Conservation (phyloP, 2,797 vertebrate species). For the Yasuhikotakia modesta region DNA sequence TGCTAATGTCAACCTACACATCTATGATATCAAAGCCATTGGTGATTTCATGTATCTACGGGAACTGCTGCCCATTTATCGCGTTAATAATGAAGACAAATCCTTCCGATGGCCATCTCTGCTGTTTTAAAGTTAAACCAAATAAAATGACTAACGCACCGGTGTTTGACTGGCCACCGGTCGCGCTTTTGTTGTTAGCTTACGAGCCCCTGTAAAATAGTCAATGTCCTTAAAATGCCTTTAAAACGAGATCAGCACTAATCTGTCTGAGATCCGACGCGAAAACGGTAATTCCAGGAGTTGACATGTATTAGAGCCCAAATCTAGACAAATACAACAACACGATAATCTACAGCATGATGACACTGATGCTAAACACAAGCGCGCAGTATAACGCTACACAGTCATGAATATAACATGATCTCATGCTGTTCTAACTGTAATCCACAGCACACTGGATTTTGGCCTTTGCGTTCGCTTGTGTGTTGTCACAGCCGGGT, state of each 20-base stretch:
- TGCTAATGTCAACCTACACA: conserved; percentile 35
- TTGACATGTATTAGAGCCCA: conserved; percentile 1
- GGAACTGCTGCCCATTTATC: neutral
- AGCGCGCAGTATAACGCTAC: neutral
- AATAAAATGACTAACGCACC: neutral
- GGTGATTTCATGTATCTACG: neutral
- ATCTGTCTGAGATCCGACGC: conserved; percentile 23
- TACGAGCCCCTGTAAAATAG: neutral
- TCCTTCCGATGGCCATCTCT: neutral
- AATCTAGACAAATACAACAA: conserved; percentile 34
- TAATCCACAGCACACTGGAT: neutral
- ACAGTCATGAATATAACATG: neutral
- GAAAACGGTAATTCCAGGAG: conserved; percentile 28
- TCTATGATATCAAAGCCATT: conserved; percentile 8
- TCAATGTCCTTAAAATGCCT: conserved; percentile 4
- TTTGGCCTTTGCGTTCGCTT: conserved; percentile 32
- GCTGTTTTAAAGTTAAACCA: no score
- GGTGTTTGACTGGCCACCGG: conserved; percentile 24
- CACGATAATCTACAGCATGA: conserved; percentile 13
- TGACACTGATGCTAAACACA: neutral
- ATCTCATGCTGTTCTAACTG: neutral
- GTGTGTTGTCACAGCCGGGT: conserved; percentile 64
- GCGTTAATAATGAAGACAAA: neutral
- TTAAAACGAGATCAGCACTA: conserved; percentile 7
- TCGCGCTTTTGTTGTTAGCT: conserved; percentile 27